Percentiles rank a stretch among this genome's conserved stretches.
These are phyloP conservation scores for Anabas testudineus DNA, from an alignment of 2,797 vertebrate species.

Conservation along the genomic window DNA sequence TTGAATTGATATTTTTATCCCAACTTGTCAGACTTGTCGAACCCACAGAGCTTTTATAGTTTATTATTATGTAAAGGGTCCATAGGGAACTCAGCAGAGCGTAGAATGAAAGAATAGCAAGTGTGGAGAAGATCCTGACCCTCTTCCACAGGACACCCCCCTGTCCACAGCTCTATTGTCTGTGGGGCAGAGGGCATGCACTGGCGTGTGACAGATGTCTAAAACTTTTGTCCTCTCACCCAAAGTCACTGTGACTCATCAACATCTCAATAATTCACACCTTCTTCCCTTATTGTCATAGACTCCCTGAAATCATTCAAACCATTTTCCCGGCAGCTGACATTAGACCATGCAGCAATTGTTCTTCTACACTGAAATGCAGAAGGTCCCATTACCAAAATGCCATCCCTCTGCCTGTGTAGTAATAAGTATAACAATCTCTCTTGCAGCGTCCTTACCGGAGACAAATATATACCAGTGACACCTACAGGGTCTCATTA, in stretches of 20 bases:
- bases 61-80: constrained; percentile 8
- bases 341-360: too few species aligned
- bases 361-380: too few species aligned
- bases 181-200: constrained; percentile 44
- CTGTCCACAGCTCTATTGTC: constrained; percentile 43
- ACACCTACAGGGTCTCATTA: constrained; percentile 52
- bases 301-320: too few species aligned
- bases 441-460: too few species aligned
- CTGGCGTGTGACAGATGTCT: constrained; percentile 69
- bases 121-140: constrained; percentile 48
- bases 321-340: too few species aligned
- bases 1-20: constrained; percentile 2
- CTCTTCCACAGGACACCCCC: constrained; percentile 35
- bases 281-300: not conserved
- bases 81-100: constrained; percentile 35
- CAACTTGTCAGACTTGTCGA: constrained; percentile 14
- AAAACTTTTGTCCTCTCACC: constrained; percentile 51
- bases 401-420: too few species aligned
- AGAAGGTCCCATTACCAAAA: too few species aligned
- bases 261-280: constrained; percentile 37
- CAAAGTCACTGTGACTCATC: constrained; percentile 27
- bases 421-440: too few species aligned
- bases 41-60: not conserved
- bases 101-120: constrained; percentile 33
- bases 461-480: constrained; percentile 53